These are phyloP conservation scores for Eucera pruinosa DNA, from an alignment of 2,888 invertebrate species.

Conservation along the genomic window DNA sequence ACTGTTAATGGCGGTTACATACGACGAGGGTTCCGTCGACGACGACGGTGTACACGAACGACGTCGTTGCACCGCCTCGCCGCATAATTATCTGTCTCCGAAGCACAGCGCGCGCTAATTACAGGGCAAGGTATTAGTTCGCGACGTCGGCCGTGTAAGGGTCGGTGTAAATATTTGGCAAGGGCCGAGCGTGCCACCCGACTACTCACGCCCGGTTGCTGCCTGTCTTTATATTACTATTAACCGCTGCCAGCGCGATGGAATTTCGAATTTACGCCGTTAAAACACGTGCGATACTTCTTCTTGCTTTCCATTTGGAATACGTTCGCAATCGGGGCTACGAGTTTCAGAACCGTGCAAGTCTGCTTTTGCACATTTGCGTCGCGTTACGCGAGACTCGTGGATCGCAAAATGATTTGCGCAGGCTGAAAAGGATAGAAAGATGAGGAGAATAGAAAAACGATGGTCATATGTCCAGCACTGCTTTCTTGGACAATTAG, in stretches of 20 bases:
- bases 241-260: neutral
- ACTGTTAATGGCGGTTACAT: slow-evolving; percentile 67
- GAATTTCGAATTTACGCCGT: slow-evolving; percentile 24
- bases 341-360: no score
- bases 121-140: slow-evolving; percentile 71
- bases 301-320: neutral
- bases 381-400: no score
- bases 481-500: no score
- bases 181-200: slow-evolving; percentile 52
- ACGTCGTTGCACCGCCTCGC: slow-evolving; percentile 54
- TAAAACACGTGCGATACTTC: neutral
- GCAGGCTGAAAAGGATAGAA: no score
- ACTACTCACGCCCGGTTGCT: no score
- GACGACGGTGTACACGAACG: slow-evolving; percentile 44
- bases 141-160: slow-evolving; percentile 62
- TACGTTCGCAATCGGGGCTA: neutral
- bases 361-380: no score
- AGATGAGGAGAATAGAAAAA: no score
- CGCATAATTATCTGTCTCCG: slow-evolving; percentile 72
- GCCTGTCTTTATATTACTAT: slow-evolving; percentile 52
- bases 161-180: slow-evolving; percentile 69
- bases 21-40: slow-evolving; percentile 58
- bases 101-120: slow-evolving; percentile 67
- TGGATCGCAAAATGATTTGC: no score
- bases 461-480: no score